phyloP scores from a whole-genome alignment of 2,797 vertebrate genomes.

The Leontopithecus rosalia region DNA sequence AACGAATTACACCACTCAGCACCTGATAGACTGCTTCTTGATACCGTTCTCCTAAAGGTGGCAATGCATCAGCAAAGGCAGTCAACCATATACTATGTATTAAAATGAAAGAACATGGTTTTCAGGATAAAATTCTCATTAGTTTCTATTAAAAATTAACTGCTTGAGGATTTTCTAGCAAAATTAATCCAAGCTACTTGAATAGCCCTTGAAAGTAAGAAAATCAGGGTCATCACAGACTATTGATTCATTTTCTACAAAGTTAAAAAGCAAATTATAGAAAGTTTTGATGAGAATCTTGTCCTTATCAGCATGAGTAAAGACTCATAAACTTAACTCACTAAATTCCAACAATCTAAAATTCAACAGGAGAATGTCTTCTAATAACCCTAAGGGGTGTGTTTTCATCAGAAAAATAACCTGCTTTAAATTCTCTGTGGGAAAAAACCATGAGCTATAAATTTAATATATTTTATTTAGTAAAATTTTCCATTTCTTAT shows the following conservation, averaged over 20 bases:
- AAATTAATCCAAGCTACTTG: slow-evolving; percentile 53
- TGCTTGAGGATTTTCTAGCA: slow-evolving; percentile 25
- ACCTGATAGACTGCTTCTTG: not conserved
- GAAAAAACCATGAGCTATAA: not conserved
- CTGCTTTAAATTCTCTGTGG: not conserved
- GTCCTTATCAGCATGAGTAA: slow-evolving; percentile 17
- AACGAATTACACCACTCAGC: not conserved
- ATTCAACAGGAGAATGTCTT: slow-evolving; percentile 6
- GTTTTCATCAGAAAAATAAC: slow-evolving; percentile 22
- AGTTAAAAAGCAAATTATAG: slow-evolving; percentile 42
- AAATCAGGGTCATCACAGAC: slow-evolving; percentile 40
- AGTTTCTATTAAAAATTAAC: slow-evolving; percentile 58
- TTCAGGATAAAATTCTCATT: slow-evolving; percentile 48
- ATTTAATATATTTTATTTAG: slow-evolving; percentile 27
- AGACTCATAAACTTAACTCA: slow-evolving; percentile 9
- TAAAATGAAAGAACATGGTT: slow-evolving; percentile 38
- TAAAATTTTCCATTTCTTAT: not conserved
- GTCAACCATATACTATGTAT: not conserved
- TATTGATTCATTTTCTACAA: slow-evolving; percentile 28
- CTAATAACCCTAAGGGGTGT: not conserved
- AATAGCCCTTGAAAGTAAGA: slow-evolving; percentile 41
- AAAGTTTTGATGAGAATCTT: slow-evolving; percentile 39
- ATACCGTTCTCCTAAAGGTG: not conserved
- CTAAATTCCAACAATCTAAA: slow-evolving; percentile 35
- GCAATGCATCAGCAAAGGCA: not conserved